Percentiles rank a stretch among this genome's conserved stretches.
phyloP scores from a whole-genome alignment of 2,797 vertebrate species.

The Naso thynnoides region DNA sequence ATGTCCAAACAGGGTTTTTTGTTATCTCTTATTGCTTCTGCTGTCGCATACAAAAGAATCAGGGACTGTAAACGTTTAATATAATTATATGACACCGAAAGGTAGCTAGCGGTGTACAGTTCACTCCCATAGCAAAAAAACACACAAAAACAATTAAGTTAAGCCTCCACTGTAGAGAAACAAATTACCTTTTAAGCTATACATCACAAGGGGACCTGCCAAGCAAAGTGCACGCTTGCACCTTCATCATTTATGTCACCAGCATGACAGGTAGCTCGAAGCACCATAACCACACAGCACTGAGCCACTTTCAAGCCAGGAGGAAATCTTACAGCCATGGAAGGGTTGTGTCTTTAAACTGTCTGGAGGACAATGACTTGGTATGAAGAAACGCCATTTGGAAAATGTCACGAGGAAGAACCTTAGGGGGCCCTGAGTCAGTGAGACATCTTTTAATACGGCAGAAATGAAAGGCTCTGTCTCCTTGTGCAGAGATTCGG shows the following conservation, averaged over 20 bases:
- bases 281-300: conserved; percentile 23
- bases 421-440: conserved; percentile 16
- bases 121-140: background rate
- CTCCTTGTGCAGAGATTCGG: conserved; percentile 31
- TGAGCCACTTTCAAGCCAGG: conserved; percentile 15
- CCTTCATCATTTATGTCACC: conserved; percentile 42
- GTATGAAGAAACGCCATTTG: conserved; percentile 57
- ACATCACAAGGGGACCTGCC: conserved; percentile 14
- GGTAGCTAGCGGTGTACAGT: background rate
- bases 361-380: conserved; percentile 35
- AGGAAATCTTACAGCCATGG: conserved; percentile 20
- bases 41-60: background rate
- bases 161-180: conserved; percentile 10
- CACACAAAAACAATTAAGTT: conserved; percentile 11
- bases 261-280: conserved; percentile 19
- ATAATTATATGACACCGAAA: conserved; percentile 9
- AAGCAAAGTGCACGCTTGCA: conserved; percentile 34
- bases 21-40: conserved; percentile 17
- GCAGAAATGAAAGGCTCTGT: conserved; percentile 12
- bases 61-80: background rate
- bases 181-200: conserved; percentile 39
- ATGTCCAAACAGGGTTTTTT: conserved; percentile 27
- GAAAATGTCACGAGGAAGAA: conserved; percentile 60
- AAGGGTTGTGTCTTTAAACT: conserved; percentile 30
- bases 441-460: conserved; percentile 35